Conservation (phyloP, 1,140 invertebrate species). For the Drusus annulatus region DNA sequence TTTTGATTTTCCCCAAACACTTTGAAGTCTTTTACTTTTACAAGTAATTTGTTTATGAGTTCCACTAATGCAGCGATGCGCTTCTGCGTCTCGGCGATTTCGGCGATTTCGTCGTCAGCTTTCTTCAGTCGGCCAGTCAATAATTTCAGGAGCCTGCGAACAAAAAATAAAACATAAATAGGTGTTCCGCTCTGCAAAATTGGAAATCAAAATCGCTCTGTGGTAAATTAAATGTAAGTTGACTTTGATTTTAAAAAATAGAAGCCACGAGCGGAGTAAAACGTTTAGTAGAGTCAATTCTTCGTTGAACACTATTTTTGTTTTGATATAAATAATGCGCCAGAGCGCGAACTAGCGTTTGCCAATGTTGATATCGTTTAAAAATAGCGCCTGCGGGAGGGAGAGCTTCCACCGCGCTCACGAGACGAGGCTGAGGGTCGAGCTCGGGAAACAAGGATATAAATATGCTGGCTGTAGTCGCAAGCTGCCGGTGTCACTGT, state of each 20-base stretch:
- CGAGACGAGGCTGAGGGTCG: neutral
- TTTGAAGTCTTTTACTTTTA: conserved; percentile 78
- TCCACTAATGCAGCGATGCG: conserved; percentile 77
- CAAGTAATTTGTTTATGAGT: conserved; percentile 75
- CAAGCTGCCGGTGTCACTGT: no score
- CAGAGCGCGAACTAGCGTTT: conserved; percentile 30
- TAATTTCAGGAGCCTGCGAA: conserved; percentile 65
- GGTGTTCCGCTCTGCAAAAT: neutral
- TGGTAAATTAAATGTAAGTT: neutral
- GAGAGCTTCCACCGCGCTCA: conserved; percentile 26
- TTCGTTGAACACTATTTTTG: conserved; percentile 46
- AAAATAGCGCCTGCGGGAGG: conserved; percentile 41
- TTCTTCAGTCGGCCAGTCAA: conserved; percentile 62
- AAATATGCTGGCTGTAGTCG: no score
- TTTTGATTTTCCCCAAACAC: conserved; percentile 80
- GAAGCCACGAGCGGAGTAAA: conserved; percentile 8
- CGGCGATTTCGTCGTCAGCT: conserved; percentile 74
- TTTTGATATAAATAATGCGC: conserved; percentile 52
- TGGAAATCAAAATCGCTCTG: no score
- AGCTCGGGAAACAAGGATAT: no score
- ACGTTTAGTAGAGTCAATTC: conserved; percentile 19
- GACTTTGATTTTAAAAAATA: conserved; percentile 9
- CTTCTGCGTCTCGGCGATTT: conserved; percentile 74
- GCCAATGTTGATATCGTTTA: conserved; percentile 50
- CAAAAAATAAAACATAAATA: conserved; percentile 44